Percentiles rank a stretch among this genome's conserved stretches.
Conservation (phyloP, 1,140 invertebrate genomes). For the Scaptomyza graminum region DNA sequence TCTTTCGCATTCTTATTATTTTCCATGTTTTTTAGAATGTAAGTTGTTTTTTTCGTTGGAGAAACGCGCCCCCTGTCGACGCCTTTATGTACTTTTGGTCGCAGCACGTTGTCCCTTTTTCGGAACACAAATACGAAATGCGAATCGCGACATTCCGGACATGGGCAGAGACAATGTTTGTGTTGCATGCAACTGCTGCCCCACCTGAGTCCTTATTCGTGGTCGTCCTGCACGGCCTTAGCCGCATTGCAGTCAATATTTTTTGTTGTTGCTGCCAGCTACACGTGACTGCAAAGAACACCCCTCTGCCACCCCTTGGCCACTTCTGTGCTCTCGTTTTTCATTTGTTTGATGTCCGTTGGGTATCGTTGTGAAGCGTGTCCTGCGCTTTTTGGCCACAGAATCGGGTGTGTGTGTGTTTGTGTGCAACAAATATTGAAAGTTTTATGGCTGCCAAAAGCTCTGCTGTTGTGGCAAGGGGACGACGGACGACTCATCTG, state of each 20-base stretch:
- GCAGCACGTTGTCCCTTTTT: constrained; percentile 54
- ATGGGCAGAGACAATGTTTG: constrained; percentile 40
- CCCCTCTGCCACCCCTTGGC: background rate
- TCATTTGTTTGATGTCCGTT: constrained; percentile 65
- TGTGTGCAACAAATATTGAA: constrained; percentile 74
- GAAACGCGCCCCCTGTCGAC: constrained; percentile 9
- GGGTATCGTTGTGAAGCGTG: constrained; percentile 35
- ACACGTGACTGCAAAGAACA: constrained; percentile 70
- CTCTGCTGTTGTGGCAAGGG: constrained; percentile 15
- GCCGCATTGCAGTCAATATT: constrained; percentile 75
- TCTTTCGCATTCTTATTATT: background rate
- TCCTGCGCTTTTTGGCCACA: constrained; percentile 73
- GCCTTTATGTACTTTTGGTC: constrained; percentile 55
- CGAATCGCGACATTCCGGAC: constrained; percentile 12
- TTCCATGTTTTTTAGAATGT: constrained; percentile 26
- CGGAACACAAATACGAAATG: constrained; percentile 50
- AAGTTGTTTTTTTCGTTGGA: background rate
- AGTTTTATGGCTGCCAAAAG: constrained; percentile 46
- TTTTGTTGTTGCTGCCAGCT: constrained; percentile 16
- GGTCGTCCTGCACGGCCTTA: constrained; percentile 16
- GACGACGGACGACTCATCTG: constrained; percentile 45
- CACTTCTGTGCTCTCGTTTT: constrained; percentile 21
- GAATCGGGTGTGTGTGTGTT: constrained; percentile 28
- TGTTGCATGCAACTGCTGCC: constrained; percentile 33
- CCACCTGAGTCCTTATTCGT: constrained; percentile 12